Conservation (phyloP, 2,888 invertebrate genomes). For the Agyllia agylla region DNA sequence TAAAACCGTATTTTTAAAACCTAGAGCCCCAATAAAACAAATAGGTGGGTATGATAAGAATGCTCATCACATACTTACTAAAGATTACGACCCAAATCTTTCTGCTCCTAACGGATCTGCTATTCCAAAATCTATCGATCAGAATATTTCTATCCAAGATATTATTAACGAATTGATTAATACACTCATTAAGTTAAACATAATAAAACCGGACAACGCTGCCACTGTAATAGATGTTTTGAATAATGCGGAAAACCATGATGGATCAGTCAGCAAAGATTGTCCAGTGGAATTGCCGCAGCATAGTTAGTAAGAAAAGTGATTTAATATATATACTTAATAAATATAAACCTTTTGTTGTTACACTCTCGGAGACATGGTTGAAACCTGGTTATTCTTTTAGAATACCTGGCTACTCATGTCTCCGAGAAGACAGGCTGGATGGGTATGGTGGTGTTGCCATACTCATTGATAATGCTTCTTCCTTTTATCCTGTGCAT, state of each 20-base stretch:
- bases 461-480: not conserved
- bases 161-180: not conserved
- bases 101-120: slow-evolving; percentile 6
- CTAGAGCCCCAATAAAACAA: not conserved
- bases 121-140: not conserved
- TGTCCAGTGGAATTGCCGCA: slow-evolving; percentile 21
- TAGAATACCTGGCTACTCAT: not conserved
- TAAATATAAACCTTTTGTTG: not conserved
- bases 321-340: slow-evolving; percentile 6
- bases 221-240: not conserved
- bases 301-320: slow-evolving; percentile 18
- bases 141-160: not conserved
- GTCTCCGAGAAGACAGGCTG: not conserved
- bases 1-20: slow-evolving; percentile 6
- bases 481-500: not conserved
- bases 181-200: not conserved
- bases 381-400: not conserved
- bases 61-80: not conserved
- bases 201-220: slow-evolving; percentile 28
- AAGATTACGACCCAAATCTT: not conserved
- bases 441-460: slow-evolving; percentile 9
- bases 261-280: not conserved
- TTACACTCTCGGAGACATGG: slow-evolving; percentile 2
- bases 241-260: not conserved
- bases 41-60: not conserved